These are phyloP conservation scores for Styela clava DNA, from an alignment of 23 tunicate species.

Conservation along the genomic window DNA sequence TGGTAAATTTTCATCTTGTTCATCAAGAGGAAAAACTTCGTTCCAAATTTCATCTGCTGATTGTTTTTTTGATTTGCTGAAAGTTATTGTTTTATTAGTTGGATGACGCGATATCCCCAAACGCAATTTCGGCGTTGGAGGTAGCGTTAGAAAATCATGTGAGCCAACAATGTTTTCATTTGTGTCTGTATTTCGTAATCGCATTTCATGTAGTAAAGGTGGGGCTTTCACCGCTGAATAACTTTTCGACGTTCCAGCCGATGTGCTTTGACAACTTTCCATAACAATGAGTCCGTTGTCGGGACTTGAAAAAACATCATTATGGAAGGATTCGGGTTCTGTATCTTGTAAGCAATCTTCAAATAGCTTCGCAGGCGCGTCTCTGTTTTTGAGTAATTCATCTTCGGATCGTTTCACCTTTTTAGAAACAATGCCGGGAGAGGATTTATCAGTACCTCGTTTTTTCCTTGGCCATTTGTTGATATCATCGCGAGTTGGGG, in stretches of 20 bases:
- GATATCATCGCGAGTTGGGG: slow-evolving; percentile 66
- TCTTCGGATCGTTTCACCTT: not conserved
- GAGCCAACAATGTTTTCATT: not conserved
- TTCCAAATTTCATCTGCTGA: slow-evolving; percentile 2
- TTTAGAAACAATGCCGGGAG: slow-evolving; percentile 23
- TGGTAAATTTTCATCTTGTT: not conserved
- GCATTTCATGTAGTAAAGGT: not conserved
- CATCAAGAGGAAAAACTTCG: slow-evolving; percentile 10
- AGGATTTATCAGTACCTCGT: slow-evolving; percentile 25
- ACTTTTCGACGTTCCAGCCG: not conserved
- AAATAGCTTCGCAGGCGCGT: not conserved
- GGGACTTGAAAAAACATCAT: not conserved
- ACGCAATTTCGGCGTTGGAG: slow-evolving; percentile 5
- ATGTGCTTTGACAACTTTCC: not conserved
- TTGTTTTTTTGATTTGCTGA: not conserved
- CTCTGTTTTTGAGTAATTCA: not conserved
- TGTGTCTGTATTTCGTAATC: not conserved
- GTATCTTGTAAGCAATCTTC: not conserved
- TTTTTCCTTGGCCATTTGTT: slow-evolving; percentile 64
- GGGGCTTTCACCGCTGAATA: not conserved
- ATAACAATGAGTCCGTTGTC: slow-evolving; percentile 7
- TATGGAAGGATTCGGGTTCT: too few relatives aligned
- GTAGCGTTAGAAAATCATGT: not conserved
- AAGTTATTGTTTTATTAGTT: not conserved
- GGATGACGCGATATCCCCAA: not conserved